Evolutionary conservation across 2,888 invertebrate genomes (phyloP), one percentile per base, ranked within the genome.

Genomic region (Philaethria dido): DNA sequence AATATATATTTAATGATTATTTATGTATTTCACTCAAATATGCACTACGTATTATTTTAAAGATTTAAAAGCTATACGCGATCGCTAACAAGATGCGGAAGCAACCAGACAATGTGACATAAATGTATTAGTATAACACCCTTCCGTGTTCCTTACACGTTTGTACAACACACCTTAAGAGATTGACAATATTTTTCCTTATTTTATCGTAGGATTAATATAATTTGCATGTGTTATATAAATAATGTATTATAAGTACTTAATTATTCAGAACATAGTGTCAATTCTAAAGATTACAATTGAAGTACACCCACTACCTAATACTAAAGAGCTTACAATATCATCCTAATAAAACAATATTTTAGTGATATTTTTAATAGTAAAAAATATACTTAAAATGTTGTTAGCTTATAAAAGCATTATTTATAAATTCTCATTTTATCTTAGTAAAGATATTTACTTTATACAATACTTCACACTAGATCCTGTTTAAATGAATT

Each of bases 121-220:
- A 55, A 60, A 65, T 60, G 52, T 54, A 55, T 61, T 61, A 45
- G 33, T 45, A 45, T 45, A 47, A 45, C 11, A 52, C 36, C 45
- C 54, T 66, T 66, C 61, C 66, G 62, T 62, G 47, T 62, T 55
- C 39, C 62, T 16, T 50, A 20, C 18, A 36, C 57, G 57, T 57
- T 57, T 22, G 6, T 16, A 9, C n/a, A 20, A 42, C 57, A 57
- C 57, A 42, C 57, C 57, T 57, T 57, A 42, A 22, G 42, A 57
- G 42, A 42, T 22, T 25, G 25, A 1, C 57, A 42, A 14, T 16
- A 42, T 57, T 42, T 57, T 42, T 57, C 42, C 42, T 57, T 55
- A 39, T 22, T 22, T 22, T 39, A 9, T 39, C n/a, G 16, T 42
- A n/a, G 11, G 5, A 57, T 22, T 16, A 42, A 57, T 42, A 4